Evolutionary conservation across 2,113 vertebrate genomes (phyloP), one percentile per base, ranked within the genome.

Genomic region (Rhodinocichla rosea): DNA sequence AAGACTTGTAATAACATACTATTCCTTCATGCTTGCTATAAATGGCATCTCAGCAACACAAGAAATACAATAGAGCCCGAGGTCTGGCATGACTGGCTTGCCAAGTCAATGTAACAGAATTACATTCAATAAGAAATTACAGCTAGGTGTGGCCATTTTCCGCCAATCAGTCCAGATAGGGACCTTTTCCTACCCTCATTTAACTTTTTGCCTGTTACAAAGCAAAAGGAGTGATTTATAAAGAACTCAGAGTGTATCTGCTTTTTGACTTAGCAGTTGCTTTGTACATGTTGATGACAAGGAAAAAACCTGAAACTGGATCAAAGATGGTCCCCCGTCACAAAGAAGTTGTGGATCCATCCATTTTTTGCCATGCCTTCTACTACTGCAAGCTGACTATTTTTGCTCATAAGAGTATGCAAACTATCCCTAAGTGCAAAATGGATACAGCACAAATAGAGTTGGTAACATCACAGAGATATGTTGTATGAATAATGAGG

Each of bases 371-470:
- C 79, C 91, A 71, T 71, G 86, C 88, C 78, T 97, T 94, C 92
- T 92, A 90, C 96, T 98, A 97, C 83, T 97, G 95, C 92, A 92
- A 95, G 92, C 81, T 98, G 95, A 94, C 92, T 96, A 79, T 94
- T 96, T 97, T 94, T 97, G 89, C 83, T 97, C 87, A 85, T 94
- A 87, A 95, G 71, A 93, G 71, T 97, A 94, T 7, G 23, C 68
- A 89, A 98, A 98, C 95, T 95, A 97, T 26, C 95, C 87, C 30
- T 94, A 95, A 98, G 91, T 89, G 76, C 91, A 98, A 98, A 98
- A 97, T 83, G 91, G 96, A 97, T 96, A 96, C 50, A 95, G 95
- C 91, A 97, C 87, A 97, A 97, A 98, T 92, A 97, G 97, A 98
- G 97, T 98, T 96, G 79, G 92, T 91, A 96, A 96, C 92, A 97